Percentiles rank a stretch among this genome's conserved stretches.
Conservation (phyloP, 2,888 invertebrate species). For the Limnephilus auricula region DNA sequence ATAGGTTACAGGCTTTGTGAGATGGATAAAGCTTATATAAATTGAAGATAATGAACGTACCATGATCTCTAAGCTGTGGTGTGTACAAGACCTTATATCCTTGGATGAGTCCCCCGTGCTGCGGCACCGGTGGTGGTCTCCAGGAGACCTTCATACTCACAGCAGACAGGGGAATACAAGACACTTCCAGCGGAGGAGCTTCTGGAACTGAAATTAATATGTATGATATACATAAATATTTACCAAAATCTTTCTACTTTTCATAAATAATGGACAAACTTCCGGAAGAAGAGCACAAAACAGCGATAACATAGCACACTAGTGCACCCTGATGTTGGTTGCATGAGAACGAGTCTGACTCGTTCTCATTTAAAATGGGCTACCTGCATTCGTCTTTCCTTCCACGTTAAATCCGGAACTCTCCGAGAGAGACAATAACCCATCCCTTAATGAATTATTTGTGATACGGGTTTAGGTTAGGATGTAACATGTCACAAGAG, state of each 20-base stretch:
- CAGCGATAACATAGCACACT: background rate
- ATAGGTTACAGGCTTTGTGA: background rate
- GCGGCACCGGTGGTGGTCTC: slow-evolving; percentile 81
- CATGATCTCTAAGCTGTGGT: slow-evolving; percentile 74
- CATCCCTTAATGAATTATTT: no score
- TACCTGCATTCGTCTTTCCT: background rate
- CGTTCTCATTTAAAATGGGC: no score
- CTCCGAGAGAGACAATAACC: background rate
- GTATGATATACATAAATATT: background rate
- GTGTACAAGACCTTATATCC: slow-evolving; percentile 88
- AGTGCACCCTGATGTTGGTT: background rate
- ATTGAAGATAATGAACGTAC: slow-evolving; percentile 67
- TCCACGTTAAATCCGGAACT: background rate
- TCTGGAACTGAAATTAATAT: slow-evolving; percentile 79
- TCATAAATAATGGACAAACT: background rate
- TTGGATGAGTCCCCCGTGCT: slow-evolving; percentile 82
- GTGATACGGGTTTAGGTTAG: no score
- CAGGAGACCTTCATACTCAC: slow-evolving; percentile 86
- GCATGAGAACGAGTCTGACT: no score
- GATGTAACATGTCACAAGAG: no score
- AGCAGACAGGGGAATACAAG: slow-evolving; percentile 83
- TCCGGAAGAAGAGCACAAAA: background rate
- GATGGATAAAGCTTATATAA: background rate
- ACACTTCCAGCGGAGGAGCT: slow-evolving; percentile 81
- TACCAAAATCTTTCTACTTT: slow-evolving; percentile 1